phyloP scores from a whole-genome alignment of 2,113 vertebrate genomes.

The Scartelaos histophorus region DNA sequence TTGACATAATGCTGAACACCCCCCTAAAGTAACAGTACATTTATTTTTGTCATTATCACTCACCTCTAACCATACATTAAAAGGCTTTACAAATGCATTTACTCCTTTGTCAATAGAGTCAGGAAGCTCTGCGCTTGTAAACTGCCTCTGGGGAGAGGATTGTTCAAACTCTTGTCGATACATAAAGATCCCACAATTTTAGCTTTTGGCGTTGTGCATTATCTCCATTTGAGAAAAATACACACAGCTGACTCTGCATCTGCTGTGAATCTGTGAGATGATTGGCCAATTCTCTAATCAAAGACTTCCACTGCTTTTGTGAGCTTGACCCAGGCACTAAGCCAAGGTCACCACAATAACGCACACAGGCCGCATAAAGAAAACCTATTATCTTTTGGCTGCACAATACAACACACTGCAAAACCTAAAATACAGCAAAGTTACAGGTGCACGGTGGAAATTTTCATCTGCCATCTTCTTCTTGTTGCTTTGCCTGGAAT shows the following conservation, averaged over 20 bases:
- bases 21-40: too few relatives aligned
- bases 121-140: constrained; percentile 9
- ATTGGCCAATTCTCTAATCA: constrained; percentile 55
- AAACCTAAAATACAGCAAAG: too few relatives aligned
- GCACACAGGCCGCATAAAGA: constrained; percentile 21
- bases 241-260: constrained; percentile 15
- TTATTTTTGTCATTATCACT: too few relatives aligned
- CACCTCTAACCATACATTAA: too few relatives aligned
- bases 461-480: too few relatives aligned
- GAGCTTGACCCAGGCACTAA: constrained; percentile 32
- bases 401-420: not conserved
- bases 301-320: constrained; percentile 53
- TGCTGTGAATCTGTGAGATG: constrained; percentile 26
- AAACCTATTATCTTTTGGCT: constrained; percentile 12
- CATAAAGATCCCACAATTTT: constrained; percentile 20
- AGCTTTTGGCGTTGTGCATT: constrained; percentile 34
- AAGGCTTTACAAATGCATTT: not conserved
- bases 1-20: too few relatives aligned
- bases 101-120: constrained; percentile 8
- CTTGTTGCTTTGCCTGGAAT: too few relatives aligned
- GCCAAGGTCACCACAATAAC: constrained; percentile 25
- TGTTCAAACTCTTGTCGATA: constrained; percentile 27
- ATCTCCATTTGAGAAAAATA: constrained; percentile 30
- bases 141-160: constrained; percentile 2
- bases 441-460: too few relatives aligned